Conservation (phyloP, 35 echinoderm and acorn worm species). For the Chiridota heheva region DNA sequence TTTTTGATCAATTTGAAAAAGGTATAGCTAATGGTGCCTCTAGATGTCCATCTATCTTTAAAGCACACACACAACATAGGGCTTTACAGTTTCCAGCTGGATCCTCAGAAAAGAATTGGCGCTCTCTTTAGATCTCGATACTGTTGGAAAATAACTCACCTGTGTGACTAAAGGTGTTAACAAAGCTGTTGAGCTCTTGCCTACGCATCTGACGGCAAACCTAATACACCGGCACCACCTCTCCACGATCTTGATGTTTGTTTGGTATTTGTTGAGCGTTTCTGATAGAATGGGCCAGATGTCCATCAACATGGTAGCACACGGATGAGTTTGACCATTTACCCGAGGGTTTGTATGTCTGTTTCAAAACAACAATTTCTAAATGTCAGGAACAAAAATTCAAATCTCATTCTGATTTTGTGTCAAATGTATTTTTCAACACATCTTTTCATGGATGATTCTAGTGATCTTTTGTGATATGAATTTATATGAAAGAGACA, state of each 20-base stretch:
- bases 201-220: constrained; percentile 87
- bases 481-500: background rate
- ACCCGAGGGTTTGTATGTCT: constrained; percentile 79
- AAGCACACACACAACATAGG: too few species aligned
- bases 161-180: constrained; percentile 83
- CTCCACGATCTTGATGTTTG: constrained; percentile 82
- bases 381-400: too few species aligned
- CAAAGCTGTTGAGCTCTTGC: constrained; percentile 66
- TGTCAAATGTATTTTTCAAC: background rate
- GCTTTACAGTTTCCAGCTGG: too few species aligned
- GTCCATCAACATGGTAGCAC: constrained; percentile 66
- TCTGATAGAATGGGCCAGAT: constrained; percentile 94
- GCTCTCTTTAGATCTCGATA: too few species aligned
- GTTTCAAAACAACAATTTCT: background rate
- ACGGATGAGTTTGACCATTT: constrained; percentile 89
- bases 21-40: too few species aligned
- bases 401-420: background rate
- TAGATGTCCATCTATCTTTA: too few species aligned
- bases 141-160: constrained; percentile 39
- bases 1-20: too few species aligned
- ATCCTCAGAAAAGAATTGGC: too few species aligned
- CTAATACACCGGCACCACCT: constrained; percentile 88
- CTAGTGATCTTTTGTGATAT: too few species aligned
- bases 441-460: background rate
- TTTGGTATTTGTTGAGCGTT: constrained; percentile 73